Evolutionary conservation across 1,140 invertebrate species (phyloP).

Genomic region (Pseudachorutes palmiensis): DNA sequence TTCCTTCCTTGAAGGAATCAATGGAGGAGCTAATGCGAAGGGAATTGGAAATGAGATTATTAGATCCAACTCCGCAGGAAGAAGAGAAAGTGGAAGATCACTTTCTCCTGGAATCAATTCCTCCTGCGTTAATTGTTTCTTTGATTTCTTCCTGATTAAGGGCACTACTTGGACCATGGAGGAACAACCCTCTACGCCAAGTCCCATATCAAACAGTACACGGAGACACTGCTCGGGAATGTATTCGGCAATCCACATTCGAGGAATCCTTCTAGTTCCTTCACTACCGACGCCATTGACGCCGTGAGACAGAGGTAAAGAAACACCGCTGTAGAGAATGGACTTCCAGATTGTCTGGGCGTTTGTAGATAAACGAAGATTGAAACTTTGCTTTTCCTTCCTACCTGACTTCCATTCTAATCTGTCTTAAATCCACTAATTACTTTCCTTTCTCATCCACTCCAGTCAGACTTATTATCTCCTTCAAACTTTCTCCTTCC

Average conservation of each 20-base stretch:
- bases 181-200: slow-evolving; percentile 75
- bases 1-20: not conserved
- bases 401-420: slow-evolving; percentile 3
- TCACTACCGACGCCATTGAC: slow-evolving; percentile 69
- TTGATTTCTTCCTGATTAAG: slow-evolving; percentile 40
- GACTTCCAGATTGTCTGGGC: too few relatives aligned
- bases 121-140: not conserved
- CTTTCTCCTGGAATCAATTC: not conserved
- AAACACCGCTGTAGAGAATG: too few relatives aligned
- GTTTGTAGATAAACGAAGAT: too few relatives aligned
- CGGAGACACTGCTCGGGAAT: slow-evolving; percentile 56
- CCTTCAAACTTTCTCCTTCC: not conserved
- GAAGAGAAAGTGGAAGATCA: not conserved
- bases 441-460: not conserved
- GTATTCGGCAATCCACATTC: slow-evolving; percentile 85
- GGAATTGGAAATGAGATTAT: not conserved
- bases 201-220: slow-evolving; percentile 59
- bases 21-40: not conserved
- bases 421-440: slow-evolving; percentile 11
- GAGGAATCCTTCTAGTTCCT: slow-evolving; percentile 56
- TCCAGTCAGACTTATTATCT: not conserved
- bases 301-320: slow-evolving; percentile 64
- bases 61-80: not conserved
- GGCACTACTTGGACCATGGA: slow-evolving; percentile 83
- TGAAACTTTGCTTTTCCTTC: not conserved